phyloP scores from a whole-genome alignment of 2,113 vertebrate genomes.

The Aptenodytes patagonicus region DNA sequence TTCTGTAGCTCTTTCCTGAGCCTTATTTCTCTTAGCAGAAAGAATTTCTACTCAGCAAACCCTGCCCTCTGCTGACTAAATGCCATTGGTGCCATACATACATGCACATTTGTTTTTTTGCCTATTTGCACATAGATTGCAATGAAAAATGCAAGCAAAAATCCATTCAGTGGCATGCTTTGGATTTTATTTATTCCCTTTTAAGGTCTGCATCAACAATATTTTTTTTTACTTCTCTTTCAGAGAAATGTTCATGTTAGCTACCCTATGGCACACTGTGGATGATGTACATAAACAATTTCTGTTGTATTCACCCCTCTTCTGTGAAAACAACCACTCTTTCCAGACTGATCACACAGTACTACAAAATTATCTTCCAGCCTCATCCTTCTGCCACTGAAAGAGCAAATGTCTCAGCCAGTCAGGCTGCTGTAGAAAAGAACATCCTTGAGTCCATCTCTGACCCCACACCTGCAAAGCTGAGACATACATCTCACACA shows the following conservation, averaged over 20 bases:
- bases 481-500: not conserved
- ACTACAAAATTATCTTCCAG: not conserved
- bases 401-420: not conserved
- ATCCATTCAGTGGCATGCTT: not conserved
- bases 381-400: not conserved
- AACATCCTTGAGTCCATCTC: not conserved
- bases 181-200: not conserved
- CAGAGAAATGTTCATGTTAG: not conserved
- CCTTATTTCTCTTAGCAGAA: not conserved
- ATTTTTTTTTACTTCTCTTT: not conserved
- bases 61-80: conserved; percentile 77
- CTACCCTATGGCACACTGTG: not conserved
- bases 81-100: not conserved
- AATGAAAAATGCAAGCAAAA: not conserved
- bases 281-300: not conserved
- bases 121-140: not conserved
- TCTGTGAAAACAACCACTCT: not conserved
- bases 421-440: not conserved
- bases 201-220: not conserved
- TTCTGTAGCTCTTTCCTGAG: not conserved
- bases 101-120: not conserved
- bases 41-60: conserved; percentile 54
- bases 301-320: not conserved
- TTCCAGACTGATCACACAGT: not conserved
- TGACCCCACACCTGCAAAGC: not conserved